Base-by-base conservation (phyloP, 1,140 invertebrate species). In the Pseudomyrmex concolor region DNA sequence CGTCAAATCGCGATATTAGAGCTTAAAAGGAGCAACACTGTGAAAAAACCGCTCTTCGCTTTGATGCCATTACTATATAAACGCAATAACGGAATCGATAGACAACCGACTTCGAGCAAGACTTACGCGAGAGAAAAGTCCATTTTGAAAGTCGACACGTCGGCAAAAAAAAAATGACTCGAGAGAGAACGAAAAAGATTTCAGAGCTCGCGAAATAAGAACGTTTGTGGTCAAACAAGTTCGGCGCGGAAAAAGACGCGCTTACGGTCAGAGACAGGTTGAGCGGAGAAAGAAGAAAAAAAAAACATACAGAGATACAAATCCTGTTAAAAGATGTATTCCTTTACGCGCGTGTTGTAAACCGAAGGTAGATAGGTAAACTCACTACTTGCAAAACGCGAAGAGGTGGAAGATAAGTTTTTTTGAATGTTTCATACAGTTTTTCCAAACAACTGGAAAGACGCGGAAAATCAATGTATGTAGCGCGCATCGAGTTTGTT, bases 371-470 rank as follows among this genome's bases (percentile, higher is more conserved):
- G 45, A 34, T 71, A 25, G 25, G 25, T 25, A 25, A 25, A 84
- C 34, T 34, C 34, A 0, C 34, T 34, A 34, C 34, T 34, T 34
- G 34, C 34, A 34, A 34, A 34, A 34, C 5, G 34, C 34, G 34
- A 34, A 34, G 5, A 34, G 34, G 34, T 34, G 71, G 34, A 84
- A 55, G 73, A 50, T 70, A 63, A 84, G 66, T 15, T 54, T 67
- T 19, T 62, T 71, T 34, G 57, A 84, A 84, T 80, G 50, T 84
- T 80, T 71, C 66, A 80, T 84, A 34, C 34, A 51, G 57, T 34
- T 80, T 57, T 50, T 84, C 25, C 64, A 48, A 80, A 80, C 62
- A 55, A 25, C 45, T 51, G 5, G 57, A 73, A 81, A 62, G 45
- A 43, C 51, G 51, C 19, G 17, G 34, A 48, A 57, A 78, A 77